A percentile compares a stretch with the other conserved stretches of the same genome.
Evolutionary conservation across 2,888 invertebrate genomes (phyloP).

Genomic region (Copidosoma aretas): DNA sequence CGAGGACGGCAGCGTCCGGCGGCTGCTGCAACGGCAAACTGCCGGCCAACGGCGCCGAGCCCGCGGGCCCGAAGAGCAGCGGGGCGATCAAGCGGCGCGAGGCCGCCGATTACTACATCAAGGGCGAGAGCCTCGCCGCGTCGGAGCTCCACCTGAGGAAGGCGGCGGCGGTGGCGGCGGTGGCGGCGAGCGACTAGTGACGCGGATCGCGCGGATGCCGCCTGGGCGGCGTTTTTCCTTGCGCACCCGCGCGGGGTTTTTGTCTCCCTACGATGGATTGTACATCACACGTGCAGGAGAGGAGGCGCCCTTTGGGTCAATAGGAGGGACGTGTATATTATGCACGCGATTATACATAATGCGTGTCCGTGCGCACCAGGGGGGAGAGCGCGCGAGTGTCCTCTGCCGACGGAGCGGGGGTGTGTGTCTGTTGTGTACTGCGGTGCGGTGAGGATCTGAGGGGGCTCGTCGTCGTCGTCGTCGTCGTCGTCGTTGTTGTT

Average conservation of each 20-base stretch:
- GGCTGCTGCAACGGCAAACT: constrained; percentile 37
- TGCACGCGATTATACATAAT: too few relatives aligned
- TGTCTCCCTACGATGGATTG: too few relatives aligned
- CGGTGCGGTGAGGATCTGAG: too few relatives aligned
- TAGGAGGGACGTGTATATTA: too few relatives aligned
- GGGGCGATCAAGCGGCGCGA: constrained; percentile 53
- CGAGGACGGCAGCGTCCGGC: constrained; percentile 10
- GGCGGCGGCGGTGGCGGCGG: constrained; percentile 45
- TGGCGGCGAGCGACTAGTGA: constrained; percentile 50
- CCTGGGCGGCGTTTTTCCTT: too few relatives aligned
- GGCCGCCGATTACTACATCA: constrained; percentile 66
- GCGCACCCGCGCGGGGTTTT: too few relatives aligned
- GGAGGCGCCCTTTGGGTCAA: neutral
- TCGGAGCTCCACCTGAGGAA: constrained; percentile 57
- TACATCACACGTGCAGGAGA: too few relatives aligned
- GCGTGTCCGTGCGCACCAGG: too few relatives aligned
- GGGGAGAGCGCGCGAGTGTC: neutral
- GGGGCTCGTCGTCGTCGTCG: too few relatives aligned
- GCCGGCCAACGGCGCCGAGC: constrained; percentile 36
- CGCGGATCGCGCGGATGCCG: constrained; percentile 19
- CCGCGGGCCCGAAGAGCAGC: neutral
- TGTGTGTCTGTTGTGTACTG: too few relatives aligned
- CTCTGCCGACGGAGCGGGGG: neutral
- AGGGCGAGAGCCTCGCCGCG: constrained; percentile 61
- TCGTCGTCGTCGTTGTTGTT: too few relatives aligned